Percentiles rank a stretch among this genome's conserved stretches.
These are phyloP conservation scores for Meriones psammophilus DNA, from an alignment of 2,797 vertebrate species.

Conservation along the genomic window DNA sequence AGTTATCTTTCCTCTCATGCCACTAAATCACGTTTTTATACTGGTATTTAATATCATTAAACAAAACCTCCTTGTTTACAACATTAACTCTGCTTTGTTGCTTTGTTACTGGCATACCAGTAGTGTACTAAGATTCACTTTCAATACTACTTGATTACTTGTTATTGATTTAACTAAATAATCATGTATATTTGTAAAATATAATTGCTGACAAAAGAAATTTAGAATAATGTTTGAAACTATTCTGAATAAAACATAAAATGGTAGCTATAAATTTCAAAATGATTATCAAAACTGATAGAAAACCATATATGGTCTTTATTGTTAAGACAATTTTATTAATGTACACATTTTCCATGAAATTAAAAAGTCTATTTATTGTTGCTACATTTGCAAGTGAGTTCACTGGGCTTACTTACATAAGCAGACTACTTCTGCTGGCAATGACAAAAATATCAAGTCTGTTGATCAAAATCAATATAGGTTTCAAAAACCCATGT, in stretches of 20 bases:
- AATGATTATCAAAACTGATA: constrained; percentile 4
- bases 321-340: neutral
- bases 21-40: neutral
- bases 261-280: neutral
- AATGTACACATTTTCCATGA: neutral
- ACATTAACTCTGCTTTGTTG: neutral
- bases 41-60: neutral
- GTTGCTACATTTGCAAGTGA: neutral
- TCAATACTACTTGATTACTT: constrained; percentile 64
- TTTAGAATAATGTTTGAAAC: constrained; percentile 4
- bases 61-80: neutral
- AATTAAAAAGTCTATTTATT: constrained; percentile 1
- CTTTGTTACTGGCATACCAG: constrained; percentile 77
- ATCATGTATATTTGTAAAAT: neutral
- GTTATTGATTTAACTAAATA: neutral
- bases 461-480: constrained; percentile 13
- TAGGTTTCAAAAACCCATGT: neutral
- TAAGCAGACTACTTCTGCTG: neutral
- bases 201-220: constrained; percentile 2
- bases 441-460: neutral
- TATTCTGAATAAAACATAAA: too few relatives aligned
- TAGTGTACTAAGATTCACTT: constrained; percentile 86
- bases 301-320: neutral
- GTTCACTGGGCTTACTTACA: neutral
- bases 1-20: neutral